phyloP scores from a whole-genome alignment of 2,113 vertebrate species.

The Istiophorus platypterus region DNA sequence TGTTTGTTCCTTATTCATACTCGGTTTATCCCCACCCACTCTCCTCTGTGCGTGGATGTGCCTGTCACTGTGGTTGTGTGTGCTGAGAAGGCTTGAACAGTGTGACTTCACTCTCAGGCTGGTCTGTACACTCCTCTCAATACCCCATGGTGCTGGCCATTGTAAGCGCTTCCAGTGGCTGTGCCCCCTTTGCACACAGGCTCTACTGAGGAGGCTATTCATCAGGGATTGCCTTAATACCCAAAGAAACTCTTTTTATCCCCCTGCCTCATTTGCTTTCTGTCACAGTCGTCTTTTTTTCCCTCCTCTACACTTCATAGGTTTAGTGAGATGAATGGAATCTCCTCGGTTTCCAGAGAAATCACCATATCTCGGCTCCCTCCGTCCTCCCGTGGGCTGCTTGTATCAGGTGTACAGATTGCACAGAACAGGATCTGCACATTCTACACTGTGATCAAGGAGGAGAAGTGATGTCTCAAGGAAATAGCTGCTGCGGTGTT shows the following conservation, averaged over 20 bases:
- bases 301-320: not conserved
- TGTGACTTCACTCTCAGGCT: constrained; percentile 56
- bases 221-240: constrained; percentile 54
- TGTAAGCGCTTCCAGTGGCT: constrained; percentile 54
- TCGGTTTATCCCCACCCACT: not conserved
- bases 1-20: not conserved
- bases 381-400: constrained; percentile 4
- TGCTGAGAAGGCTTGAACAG: constrained; percentile 31
- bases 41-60: constrained; percentile 42
- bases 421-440: not conserved
- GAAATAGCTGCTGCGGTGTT: constrained; percentile 41
- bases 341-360: constrained; percentile 17
- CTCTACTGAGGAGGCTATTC: constrained; percentile 60
- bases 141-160: constrained; percentile 66
- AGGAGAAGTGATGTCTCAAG: constrained; percentile 55
- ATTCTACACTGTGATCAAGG: constrained; percentile 29
- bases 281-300: constrained; percentile 26
- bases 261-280: constrained; percentile 38
- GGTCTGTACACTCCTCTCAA: constrained; percentile 45
- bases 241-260: constrained; percentile 17
- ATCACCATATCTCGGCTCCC: not conserved
- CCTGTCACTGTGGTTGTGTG: constrained; percentile 65
- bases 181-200: constrained; percentile 45
- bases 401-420: constrained; percentile 35
- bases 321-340: constrained; percentile 38